Evolutionary conservation across 2,797 vertebrate genomes (phyloP), one percentile per base, ranked within the genome.

Genomic region (Cichlasoma orientale): DNA sequence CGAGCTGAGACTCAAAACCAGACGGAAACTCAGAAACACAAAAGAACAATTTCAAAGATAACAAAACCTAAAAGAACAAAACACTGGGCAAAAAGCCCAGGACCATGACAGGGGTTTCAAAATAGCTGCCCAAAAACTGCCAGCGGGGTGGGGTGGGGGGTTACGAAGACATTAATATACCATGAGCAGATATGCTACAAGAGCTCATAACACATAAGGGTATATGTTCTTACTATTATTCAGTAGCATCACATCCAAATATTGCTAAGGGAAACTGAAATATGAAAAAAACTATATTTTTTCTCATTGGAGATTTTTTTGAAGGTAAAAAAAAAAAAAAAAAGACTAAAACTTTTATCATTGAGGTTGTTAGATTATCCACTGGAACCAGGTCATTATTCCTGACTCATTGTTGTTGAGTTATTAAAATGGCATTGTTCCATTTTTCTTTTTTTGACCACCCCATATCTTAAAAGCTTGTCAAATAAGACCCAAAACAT

Each of bases 381-480:
- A 52, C 36, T 50, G 27, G 29, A 73, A 73, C 19, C 38, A 0
- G 4, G 19, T n/a, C 38, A 75, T 78, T 85, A 78, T 59, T 75
- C 57, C 27, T 38, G 11, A 53, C 16, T 66, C 5, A 55, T 63
- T 69, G 36, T 63, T 29, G 10, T 33, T 59, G 21, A 59, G 55
- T 36, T 80, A 47, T 77, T 76, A 23, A 61, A 76, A 69, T 59
- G 50, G 79, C 21, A 86, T 78, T 79, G 78, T 74, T 85, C 12
- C 4, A 25, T 71, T 23, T 80, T 81, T 78, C 72, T 31, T 31
- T 80, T 81, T 78, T 75, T 52, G 21, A 36, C 33, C 18, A 3
- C 33, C 41, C 71, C 52, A 61, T 47, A 56, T 79, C 72, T 84
- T 70, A 76, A 88, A 83, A 78, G 68, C 86, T 70, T 82, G 44